A percentile compares a stretch with the other conserved stretches of the same genome.
These are phyloP conservation scores for Hyppa rectilinea DNA, from an alignment of 2,888 invertebrate species.

Conservation along the genomic window DNA sequence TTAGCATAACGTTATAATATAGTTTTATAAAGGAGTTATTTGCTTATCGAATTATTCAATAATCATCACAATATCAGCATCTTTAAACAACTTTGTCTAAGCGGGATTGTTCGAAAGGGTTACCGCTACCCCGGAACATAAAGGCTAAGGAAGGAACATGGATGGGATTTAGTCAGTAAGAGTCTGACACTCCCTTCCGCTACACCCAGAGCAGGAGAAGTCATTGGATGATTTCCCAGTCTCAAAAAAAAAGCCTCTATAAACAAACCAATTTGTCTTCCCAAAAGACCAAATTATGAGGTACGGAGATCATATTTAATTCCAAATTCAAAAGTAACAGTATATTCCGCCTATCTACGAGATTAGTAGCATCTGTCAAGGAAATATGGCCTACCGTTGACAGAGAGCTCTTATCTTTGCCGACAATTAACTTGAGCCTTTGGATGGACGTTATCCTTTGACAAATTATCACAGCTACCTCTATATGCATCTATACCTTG, in stretches of 20 bases:
- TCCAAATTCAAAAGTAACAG: background rate
- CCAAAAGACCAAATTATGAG: background rate
- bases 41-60: background rate
- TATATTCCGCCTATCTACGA: background rate
- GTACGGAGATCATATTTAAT: background rate
- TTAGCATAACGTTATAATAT: background rate
- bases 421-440: constrained; percentile 52
- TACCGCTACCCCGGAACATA: too few relatives aligned
- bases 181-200: too few relatives aligned
- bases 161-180: too few relatives aligned
- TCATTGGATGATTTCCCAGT: too few relatives aligned
- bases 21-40: background rate
- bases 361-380: constrained; percentile 19
- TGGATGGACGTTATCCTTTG: constrained; percentile 37
- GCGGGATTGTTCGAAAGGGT: too few relatives aligned
- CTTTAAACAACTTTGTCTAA: too few relatives aligned
- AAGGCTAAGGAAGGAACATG: too few relatives aligned
- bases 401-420: constrained; percentile 49
- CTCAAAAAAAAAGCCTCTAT: too few relatives aligned
- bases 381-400: constrained; percentile 37
- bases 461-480: constrained; percentile 28
- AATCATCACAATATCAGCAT: background rate
- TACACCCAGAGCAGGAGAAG: too few relatives aligned
- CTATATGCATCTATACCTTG: background rate
- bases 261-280: background rate